Base-by-base conservation (phyloP, 2,888 invertebrate species). In the Beris morrisii region DNA sequence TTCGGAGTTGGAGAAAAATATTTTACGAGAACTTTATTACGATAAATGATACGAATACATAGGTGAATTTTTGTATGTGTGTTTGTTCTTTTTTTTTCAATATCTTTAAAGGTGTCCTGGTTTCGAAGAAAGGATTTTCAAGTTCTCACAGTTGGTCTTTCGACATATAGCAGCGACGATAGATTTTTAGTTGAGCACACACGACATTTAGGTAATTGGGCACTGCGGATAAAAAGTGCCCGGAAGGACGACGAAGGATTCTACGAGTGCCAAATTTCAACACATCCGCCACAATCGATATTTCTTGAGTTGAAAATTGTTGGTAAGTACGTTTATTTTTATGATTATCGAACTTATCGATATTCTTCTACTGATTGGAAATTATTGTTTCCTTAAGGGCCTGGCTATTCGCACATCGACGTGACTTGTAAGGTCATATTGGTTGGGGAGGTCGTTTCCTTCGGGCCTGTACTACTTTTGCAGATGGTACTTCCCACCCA, bases 261-360 rank as follows among this genome's bases (percentile, higher is more conserved):
- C 50, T 85, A 85, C 74, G 82, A 84, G 75, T 85, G 85, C 75
- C 84, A 85, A 79, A 82, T 85, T 67, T 84, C 84, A 70, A 84
- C 84, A 32, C 83, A 85, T 77, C 85, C 85, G 43, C 84, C 84
- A 22, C 82, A 82, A 66, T 84, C 84, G 75, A 83, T 85, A 71
- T 78, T 83, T 70, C 80, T 84, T 66, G 84, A 84, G 72, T 79
- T 85, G 70, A 83, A 82, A 72, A 83, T 85, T 70, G 81, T 84
- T 73, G 84, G 85, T 84, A 81, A 81, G 78, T 75, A 32, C 32
- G 32, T 38, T 56, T 38, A 6, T 9, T 56, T 56, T 56, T 22
- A 22, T 22, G 22, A 22, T 22, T 3, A 22, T 22, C 22, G 22
- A 22, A 2, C 22, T 22, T 2, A 2, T 22, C 22, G 22, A 22